Conservation (phyloP, 2,113 vertebrate species). For the Pterocles gutturalis region DNA sequence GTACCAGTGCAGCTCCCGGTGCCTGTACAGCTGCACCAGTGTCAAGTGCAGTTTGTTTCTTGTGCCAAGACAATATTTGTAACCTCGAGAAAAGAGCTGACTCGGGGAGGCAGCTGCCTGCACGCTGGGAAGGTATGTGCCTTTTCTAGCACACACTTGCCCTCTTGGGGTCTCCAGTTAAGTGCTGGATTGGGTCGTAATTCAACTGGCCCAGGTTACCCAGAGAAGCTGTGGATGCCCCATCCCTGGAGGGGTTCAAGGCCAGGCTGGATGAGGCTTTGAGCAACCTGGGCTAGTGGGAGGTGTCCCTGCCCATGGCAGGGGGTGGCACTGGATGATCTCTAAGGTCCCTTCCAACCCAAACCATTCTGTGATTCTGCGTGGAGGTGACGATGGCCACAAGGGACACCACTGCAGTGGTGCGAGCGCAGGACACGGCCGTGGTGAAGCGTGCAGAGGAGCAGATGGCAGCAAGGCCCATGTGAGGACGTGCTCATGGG, state of each 20-base stretch:
- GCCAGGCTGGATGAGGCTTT: too few species aligned
- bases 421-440: accelerated
- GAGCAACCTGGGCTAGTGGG: too few species aligned
- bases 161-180: background rate
- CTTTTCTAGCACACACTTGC: background rate
- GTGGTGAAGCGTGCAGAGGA: accelerated
- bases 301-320: too few species aligned
- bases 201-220: background rate
- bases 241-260: too few species aligned
- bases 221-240: too few species aligned
- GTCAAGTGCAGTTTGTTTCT: background rate
- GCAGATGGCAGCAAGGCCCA: background rate
- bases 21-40: accelerated
- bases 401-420: accelerated
- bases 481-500: background rate
- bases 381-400: background rate
- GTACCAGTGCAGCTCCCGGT: background rate
- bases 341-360: too few species aligned
- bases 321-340: too few species aligned
- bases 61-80: background rate
- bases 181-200: background rate
- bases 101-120: background rate
- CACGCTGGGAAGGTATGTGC: background rate
- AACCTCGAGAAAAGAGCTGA: background rate
- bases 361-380: too few species aligned